Evolutionary conservation across 2,888 invertebrate genomes (phyloP), one percentile per base, ranked within the genome.

Genomic region (Brachynemurus nebulosus): DNA sequence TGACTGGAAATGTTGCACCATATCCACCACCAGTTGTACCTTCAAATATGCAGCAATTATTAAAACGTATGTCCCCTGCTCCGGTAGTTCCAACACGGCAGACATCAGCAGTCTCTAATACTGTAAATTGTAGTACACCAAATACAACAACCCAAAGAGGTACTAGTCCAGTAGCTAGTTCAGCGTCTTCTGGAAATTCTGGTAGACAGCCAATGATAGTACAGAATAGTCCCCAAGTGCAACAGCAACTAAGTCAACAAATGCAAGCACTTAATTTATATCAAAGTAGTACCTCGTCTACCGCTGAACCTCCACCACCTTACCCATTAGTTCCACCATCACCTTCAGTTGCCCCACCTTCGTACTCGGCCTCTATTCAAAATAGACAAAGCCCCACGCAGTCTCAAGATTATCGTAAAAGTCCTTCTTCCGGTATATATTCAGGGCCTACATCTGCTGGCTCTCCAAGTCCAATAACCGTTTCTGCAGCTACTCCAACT

Each of bases 311-410:
- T n/a, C 69, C 71, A 6, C 71, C 71, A 12, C 68, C 68, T 14
- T 72, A 68, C 52, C 71, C 71, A n/a, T 62, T 70, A 21, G 69
- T 69, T 40, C 63, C 69, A 3, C 61, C 69, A 7, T 66, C 66
- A 14, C 65, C 71, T 9, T 61, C 72, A 9, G 72, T 76, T 39
- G 76, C 80, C 11, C 82, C 82, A 2, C 89, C 89, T 5, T 84
- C 86, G 18, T 90, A 89, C 61, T 80, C 84, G 14, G 83, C 82
- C 2, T 85, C 86, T 4, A 83, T 89, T 68, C 88, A 88, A 60
- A 86, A 80, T 60, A 74, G 89, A 11, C 89, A 89, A 59, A 86
- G 86, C 55, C 89, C 89, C 7, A 88, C 88, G 19, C 84, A 80
- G 56, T 78, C 80, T 43, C 68, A 76, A 55, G 86, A 88, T 57